phyloP scores from a whole-genome alignment of 2,888 invertebrate genomes.

The Polietes domitor region DNA sequence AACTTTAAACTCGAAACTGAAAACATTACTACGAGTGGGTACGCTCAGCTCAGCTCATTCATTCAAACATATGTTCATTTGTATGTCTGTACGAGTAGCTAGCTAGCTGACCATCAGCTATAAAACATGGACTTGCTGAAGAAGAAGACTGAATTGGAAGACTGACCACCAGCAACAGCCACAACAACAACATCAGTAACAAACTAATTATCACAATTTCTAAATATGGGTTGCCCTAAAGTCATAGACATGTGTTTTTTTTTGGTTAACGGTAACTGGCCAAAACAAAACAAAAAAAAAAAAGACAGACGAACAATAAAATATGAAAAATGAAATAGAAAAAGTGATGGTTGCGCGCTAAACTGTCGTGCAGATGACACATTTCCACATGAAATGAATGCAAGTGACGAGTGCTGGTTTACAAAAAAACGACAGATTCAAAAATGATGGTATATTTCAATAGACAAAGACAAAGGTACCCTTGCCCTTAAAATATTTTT shows the following conservation, averaged over 20 bases:
- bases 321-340: neutral
- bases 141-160: neutral
- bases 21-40: neutral
- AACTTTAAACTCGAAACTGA: neutral
- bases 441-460: too few species aligned
- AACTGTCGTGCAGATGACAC: too few species aligned
- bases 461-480: too few species aligned
- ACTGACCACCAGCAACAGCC: too few species aligned
- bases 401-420: too few species aligned
- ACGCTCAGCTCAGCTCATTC: neutral
- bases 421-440: too few species aligned
- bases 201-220: conserved; percentile 57
- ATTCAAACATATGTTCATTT: too few species aligned
- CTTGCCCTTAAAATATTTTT: too few species aligned
- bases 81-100: neutral
- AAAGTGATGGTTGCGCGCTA: neutral
- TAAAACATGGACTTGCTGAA: neutral
- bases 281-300: conserved; percentile 11
- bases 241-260: conserved; percentile 20
- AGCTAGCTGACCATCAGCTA: neutral
- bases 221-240: conserved; percentile 52
- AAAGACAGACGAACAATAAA: neutral
- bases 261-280: conserved; percentile 29
- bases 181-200: neutral
- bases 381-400: too few species aligned